A percentile compares a stretch with the other conserved stretches of the same genome.
phyloP scores from a whole-genome alignment of 2,797 vertebrate species.

The Diglossa cyanea region DNA sequence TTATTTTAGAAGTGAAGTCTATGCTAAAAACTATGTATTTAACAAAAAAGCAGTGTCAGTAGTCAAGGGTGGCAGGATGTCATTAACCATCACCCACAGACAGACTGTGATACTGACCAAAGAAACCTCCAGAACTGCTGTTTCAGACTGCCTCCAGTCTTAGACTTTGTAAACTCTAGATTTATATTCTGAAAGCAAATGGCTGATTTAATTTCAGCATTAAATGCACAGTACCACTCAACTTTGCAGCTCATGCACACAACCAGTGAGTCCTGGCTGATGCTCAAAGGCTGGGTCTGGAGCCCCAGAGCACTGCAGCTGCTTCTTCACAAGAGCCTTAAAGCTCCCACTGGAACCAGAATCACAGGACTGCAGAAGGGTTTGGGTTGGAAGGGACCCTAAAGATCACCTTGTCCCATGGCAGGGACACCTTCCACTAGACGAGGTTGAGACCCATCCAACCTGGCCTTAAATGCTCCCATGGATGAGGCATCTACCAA shows the following conservation, averaged over 20 bases:
- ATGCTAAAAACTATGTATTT: not conserved
- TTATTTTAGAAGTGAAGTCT: not conserved
- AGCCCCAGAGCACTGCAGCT: not conserved
- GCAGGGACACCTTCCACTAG: not conserved
- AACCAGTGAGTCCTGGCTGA: not conserved
- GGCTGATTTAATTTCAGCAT: not conserved
- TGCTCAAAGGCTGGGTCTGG: rapidly evolving
- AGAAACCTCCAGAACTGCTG: not conserved
- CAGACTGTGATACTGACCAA: not conserved
- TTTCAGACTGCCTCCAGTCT: not conserved
- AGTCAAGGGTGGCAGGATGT: not conserved
- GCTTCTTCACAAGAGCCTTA: not conserved
- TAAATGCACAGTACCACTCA: not conserved
- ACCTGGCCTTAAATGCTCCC: not conserved
- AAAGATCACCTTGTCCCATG: not conserved
- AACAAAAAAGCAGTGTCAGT: not conserved
- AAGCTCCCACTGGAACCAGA: not conserved
- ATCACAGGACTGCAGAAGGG: not conserved
- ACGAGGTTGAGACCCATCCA: rapidly evolving
- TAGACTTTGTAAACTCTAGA: not conserved
- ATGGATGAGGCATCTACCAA: not conserved
- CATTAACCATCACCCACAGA: not conserved
- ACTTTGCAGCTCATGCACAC: not conserved
- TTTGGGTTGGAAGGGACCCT: not conserved
- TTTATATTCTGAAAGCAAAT: not conserved